phyloP scores from a whole-genome alignment of 2,797 vertebrate species.

The Cyprinella venusta region DNA sequence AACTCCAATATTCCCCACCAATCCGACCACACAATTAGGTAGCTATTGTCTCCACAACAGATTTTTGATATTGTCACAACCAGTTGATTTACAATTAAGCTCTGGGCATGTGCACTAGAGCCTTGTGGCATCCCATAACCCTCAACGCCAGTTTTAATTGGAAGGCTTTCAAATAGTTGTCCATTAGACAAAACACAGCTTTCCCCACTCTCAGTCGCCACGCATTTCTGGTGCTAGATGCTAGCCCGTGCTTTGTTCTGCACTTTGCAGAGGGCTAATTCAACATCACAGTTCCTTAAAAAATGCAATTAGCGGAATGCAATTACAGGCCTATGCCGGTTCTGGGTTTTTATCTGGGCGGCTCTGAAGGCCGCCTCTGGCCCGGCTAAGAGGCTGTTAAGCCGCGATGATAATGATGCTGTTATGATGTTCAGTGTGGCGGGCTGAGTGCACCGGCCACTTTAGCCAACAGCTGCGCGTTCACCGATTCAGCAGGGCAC shows the following conservation, averaged over 20 bases:
- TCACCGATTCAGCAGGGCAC: conserved; percentile 37
- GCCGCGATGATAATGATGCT: conserved; percentile 42
- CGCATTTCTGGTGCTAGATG: conserved; percentile 35
- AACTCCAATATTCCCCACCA: conserved; percentile 56
- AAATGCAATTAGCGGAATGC: conserved; percentile 36
- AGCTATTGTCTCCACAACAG: conserved; percentile 20
- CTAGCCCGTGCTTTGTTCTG: conserved; percentile 42
- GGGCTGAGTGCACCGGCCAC: conserved; percentile 27
- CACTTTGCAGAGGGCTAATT: conserved; percentile 39
- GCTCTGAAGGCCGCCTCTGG: conserved; percentile 43
- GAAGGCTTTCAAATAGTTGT: conserved; percentile 41
- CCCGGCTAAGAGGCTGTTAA: conserved; percentile 54
- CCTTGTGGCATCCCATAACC: not conserved
- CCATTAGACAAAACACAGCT: conserved; percentile 39
- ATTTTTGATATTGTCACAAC: conserved; percentile 17
- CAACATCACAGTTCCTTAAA: conserved; percentile 54
- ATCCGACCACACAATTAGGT: conserved; percentile 51
- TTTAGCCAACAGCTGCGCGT: conserved; percentile 60
- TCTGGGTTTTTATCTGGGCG: conserved; percentile 44
- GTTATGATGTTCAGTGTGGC: conserved; percentile 46
- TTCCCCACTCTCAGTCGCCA: too few species aligned
- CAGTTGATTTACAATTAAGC: not conserved
- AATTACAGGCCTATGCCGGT: conserved; percentile 44
- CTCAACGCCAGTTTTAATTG: conserved; percentile 25
- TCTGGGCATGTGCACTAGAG: not conserved